Conservation (phyloP, 2,888 invertebrate species). For the Boloria selene region DNA sequence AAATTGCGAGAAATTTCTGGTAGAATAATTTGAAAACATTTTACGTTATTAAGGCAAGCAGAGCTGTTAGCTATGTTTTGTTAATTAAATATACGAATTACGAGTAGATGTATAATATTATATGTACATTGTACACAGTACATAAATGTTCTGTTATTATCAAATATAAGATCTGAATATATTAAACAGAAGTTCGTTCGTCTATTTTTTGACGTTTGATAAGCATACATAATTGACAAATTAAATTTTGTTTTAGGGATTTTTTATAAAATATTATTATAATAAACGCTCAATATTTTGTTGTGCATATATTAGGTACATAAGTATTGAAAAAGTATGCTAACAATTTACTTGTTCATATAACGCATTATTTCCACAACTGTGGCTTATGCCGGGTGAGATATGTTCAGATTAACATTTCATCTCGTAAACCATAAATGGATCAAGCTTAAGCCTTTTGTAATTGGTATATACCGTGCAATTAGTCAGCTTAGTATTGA, state of each 20-base stretch:
- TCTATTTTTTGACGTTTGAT: too few relatives aligned
- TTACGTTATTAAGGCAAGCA: background rate
- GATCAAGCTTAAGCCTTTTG: slow-evolving; percentile 30
- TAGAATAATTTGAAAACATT: background rate
- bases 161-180: too few relatives aligned
- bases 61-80: too few relatives aligned
- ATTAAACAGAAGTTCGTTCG: too few relatives aligned
- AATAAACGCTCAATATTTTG: background rate
- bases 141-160: too few relatives aligned
- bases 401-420: slow-evolving; percentile 25
- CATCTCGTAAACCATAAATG: slow-evolving; percentile 27
- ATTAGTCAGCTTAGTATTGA: slow-evolving; percentile 19
- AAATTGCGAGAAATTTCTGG: background rate
- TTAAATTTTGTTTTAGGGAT: too few relatives aligned
- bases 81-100: too few relatives aligned
- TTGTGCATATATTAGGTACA: background rate
- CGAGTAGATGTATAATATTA: too few relatives aligned
- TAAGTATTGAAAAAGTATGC: background rate
- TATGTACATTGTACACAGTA: too few relatives aligned
- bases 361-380: slow-evolving; percentile 12
- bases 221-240: too few relatives aligned
- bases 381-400: slow-evolving; percentile 16
- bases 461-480: slow-evolving; percentile 28
- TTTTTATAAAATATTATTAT: background rate
- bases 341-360: background rate